phyloP scores from a whole-genome alignment of 2,797 vertebrate species.

The Enoplosus armatus region DNA sequence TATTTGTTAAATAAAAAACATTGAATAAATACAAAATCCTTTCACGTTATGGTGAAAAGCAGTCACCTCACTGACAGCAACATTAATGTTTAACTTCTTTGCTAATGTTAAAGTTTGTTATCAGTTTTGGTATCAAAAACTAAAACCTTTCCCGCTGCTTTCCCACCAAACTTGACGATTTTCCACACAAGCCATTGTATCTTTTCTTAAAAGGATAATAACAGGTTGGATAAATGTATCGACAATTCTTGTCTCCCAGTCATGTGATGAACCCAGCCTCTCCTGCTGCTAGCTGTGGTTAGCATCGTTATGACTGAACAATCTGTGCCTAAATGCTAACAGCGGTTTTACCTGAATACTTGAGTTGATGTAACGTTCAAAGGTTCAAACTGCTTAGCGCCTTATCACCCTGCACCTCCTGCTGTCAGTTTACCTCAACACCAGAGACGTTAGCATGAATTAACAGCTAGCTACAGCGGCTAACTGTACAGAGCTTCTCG shows the following conservation, averaged over 20 bases:
- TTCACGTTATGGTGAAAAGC: neutral
- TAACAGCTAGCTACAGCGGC: conserved; percentile 52
- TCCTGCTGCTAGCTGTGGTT: conserved; percentile 28
- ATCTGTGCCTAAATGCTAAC: neutral
- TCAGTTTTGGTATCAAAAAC: neutral
- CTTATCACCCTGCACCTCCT: conserved; percentile 8
- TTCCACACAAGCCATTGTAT: neutral
- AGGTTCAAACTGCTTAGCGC: neutral
- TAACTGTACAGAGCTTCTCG: conserved; percentile 27
- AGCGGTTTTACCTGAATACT: neutral
- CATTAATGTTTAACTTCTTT: conserved; percentile 7
- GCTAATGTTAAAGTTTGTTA: conserved; percentile 17
- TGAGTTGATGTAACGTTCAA: conserved; percentile 40
- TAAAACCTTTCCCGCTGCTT: neutral
- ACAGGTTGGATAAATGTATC: conserved; percentile 5
- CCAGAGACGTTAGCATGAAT: neutral
- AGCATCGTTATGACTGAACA: neutral
- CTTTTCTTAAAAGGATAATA: neutral
- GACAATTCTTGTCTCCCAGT: conserved; percentile 14
- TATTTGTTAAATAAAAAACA: neutral
- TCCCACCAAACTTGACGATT: neutral
- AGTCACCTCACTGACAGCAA: neutral
- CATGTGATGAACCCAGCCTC: conserved; percentile 28
- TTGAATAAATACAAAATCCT: neutral
- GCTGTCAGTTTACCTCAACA: conserved; percentile 36